Evolutionary conservation across 2,797 vertebrate species (phyloP), one percentile per base, ranked within the genome.

Genomic region (Sylvilagus floridanus): DNA sequence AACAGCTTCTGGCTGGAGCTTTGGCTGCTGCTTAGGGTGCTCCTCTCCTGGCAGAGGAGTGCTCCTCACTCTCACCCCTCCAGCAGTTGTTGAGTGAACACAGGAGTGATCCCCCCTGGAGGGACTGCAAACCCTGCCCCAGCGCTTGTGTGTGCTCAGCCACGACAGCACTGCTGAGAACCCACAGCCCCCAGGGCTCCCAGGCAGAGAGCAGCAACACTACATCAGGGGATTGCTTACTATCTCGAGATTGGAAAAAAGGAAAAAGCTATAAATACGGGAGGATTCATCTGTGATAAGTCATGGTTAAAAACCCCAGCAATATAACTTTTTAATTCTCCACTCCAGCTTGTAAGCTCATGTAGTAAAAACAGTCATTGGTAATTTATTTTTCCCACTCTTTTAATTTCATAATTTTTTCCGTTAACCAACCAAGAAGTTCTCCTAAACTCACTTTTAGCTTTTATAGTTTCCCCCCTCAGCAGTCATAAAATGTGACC

Each of bases 281-380:
- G 86, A 94, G 92, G 68, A 87, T 92, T 95, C 92, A 42, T 94
- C 96, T 95, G 88, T 52, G 83, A 83, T 96, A 97, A 96, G 96
- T 97, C 96, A 94, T 88, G 96, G 92, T 90, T 79, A 95, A 95
- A 92, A 95, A 88, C 76, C 86, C 52, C 42, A 60, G 97, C 97
- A 82, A 92, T 94, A 96, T 95, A 95, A 96, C 97, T 96, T 96
- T 96, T 94, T 97, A 97, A 97, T 97, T 95, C 94, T 96, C 93
- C 79, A 97, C 96, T 96, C 93, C 69, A 93, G 96, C 83, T 87
- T 96, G 90, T 95, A 85, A 96, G 96, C 97, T 94, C 95, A 69
- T 52, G 87, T 90, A 86, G 47, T 95, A 89, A 97, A 90, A 97
- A 94, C 77, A 95, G 97, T 94, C 96, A 96, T 94, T 96, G 95